Conservation (phyloP, 2,797 vertebrate genomes). For the Poeciliopsis gracilis region DNA sequence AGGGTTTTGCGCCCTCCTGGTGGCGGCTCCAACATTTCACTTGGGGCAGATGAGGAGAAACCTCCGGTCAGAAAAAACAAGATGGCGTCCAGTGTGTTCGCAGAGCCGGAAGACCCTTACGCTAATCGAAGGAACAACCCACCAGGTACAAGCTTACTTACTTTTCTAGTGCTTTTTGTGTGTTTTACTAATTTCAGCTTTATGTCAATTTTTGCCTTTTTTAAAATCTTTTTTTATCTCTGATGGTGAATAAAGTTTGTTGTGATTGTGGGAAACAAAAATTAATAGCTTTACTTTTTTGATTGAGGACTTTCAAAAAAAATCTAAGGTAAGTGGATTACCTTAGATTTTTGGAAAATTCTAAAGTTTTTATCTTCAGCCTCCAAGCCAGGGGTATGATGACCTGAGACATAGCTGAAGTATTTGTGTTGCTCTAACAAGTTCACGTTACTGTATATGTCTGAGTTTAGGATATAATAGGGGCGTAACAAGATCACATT, state of each 20-base stretch:
- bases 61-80: constrained; percentile 87
- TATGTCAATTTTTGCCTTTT: not conserved
- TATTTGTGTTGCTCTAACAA: not conserved
- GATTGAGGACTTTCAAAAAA: not conserved
- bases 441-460: not conserved
- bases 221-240: not conserved
- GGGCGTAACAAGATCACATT: not conserved
- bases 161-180: not conserved
- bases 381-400: not conserved
- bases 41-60: constrained; percentile 89
- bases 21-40: constrained; percentile 91
- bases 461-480: too few relatives aligned
- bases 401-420: not conserved
- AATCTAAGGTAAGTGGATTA: not conserved
- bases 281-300: not conserved
- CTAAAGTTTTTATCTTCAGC: not conserved
- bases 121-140: constrained; percentile 86
- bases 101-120: constrained; percentile 90
- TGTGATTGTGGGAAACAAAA: not conserved
- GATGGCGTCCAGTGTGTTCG: constrained; percentile 96
- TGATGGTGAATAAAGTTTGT: not conserved
- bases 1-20: constrained; percentile 95
- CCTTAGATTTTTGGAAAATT: too few relatives aligned
- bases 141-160: constrained; percentile 70
- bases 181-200: not conserved